Conservation (phyloP, 2,888 invertebrate genomes). For the Neoaliturus tenellus region DNA sequence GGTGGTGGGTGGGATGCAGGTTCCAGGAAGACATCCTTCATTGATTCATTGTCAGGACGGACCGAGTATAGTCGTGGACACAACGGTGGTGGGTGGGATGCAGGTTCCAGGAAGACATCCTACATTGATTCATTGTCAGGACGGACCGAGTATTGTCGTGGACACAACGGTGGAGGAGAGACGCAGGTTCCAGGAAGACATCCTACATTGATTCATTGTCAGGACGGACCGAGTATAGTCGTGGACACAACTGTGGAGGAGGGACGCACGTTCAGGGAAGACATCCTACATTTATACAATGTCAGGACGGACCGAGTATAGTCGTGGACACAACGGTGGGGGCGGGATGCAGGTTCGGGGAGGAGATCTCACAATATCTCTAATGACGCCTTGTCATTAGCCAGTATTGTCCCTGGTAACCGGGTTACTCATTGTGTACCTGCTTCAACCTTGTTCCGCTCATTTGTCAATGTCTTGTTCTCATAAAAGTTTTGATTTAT, state of each 20-base stretch:
- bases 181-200: not conserved
- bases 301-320: not conserved
- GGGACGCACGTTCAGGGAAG: not conserved
- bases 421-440: slow-evolving; percentile 44
- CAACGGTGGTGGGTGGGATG: not conserved
- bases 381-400: slow-evolving; percentile 51
- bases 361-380: slow-evolving; percentile 37
- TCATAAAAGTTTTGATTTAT: slow-evolving; percentile 32
- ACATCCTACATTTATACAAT: too few relatives aligned
- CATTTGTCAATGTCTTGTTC: slow-evolving; percentile 47
- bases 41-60: not conserved
- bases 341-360: slow-evolving; percentile 5
- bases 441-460: slow-evolving; percentile 17
- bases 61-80: not conserved
- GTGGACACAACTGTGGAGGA: not conserved
- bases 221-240: not conserved
- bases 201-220: not conserved
- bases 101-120: not conserved
- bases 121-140: not conserved
- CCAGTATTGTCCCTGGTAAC: slow-evolving; percentile 36
- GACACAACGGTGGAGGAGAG: not conserved
- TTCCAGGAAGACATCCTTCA: not conserved
- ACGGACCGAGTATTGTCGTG: not conserved
- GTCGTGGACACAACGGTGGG: not conserved
- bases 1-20: not conserved